Base-by-base conservation (phyloP, 2,888 invertebrate genomes). In the Hypomecis punctinalis region DNA sequence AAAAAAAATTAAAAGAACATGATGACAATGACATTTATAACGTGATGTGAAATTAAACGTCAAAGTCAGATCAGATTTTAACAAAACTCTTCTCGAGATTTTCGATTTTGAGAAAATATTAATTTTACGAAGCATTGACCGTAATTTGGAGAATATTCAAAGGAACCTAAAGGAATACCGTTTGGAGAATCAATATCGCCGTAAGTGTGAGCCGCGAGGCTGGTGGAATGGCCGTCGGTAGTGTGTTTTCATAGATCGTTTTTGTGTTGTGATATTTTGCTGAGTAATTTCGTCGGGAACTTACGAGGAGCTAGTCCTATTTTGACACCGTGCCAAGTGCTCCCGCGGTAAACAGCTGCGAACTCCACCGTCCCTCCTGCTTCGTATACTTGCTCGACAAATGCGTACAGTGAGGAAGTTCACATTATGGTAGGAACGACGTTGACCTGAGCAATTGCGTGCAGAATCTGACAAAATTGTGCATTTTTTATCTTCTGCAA, bases 201-300 rank as follows among this genome's bases (percentile, higher is more conserved):
- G 36, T 48, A 48, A 36, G 48, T 48, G 35, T 35, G n/a, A 47
- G 36, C 36, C 48, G 48, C n/a, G 35, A 48, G 48, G 9, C 36
- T 6, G 9, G 5, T 36, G 6, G 6, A n/a, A 36, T 36, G n/a
- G 36, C n/a, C 6, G n/a, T 48, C 48, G 33, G 23, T 36, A 4
- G 36, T 36, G 48, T 36, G 9, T 48, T 48, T 6, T 45, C 0
- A 33, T 2, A 33, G n/a, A n/a, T n/a, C 23, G 23, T 23, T 36
- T 48, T 48, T 48, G 48, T 55, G 55, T 46, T 55, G 11, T 46
- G 45, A 23, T 55, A 55, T 55, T 55, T n/a, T 55, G 55, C 55
- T 55, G 55, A 55, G 55, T 55, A 55, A 55, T 55, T 46, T 10
- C 6, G 36, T 36, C 45, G 55, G 45, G 13, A 10, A 23, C 54